phyloP scores from a whole-genome alignment of 2,113 vertebrate genomes.

The human (Homo sapiens) region GRCh38 chr1:172833501-172834000 shows the following conservation, averaged over 20 bases:
- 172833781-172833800: constrained; percentile 3
- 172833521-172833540: background rate
- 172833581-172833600: background rate
- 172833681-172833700: background rate
- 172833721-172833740: background rate
- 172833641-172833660: background rate
- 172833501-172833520: background rate
- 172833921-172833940: background rate
- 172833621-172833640: background rate
- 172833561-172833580: background rate
- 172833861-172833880: background rate
- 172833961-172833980: background rate
- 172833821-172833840: background rate
- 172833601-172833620: background rate
- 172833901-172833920: background rate
- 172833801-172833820: background rate
- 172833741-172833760: background rate
- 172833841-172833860: background rate
- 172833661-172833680: background rate
- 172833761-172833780: background rate
- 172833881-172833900: background rate
- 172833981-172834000: background rate
- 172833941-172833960: background rate
- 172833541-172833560: background rate
- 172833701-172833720: background rate